phyloP scores from a whole-genome alignment of 2,888 invertebrate species.

The Polydrusus tereticollis region DNA sequence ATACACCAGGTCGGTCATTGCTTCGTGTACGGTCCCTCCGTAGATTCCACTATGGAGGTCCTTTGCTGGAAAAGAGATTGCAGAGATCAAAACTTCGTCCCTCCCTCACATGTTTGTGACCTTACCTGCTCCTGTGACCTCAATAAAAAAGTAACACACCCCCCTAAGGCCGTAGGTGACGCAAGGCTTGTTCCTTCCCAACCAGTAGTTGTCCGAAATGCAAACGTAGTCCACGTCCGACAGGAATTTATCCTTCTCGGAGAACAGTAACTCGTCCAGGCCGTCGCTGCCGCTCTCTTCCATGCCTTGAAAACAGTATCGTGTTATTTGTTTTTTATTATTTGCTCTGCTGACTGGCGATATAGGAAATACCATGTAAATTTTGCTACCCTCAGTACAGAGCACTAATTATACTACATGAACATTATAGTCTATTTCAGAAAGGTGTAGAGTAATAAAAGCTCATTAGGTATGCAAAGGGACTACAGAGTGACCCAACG shows the following conservation, averaged over 20 bases:
- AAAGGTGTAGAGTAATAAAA: too few species aligned
- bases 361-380: too few species aligned
- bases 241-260: conserved; percentile 83
- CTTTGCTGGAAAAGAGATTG: conserved; percentile 35
- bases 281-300: conserved; percentile 98
- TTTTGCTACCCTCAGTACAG: too few species aligned
- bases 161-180: conserved; percentile 97
- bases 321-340: background rate
- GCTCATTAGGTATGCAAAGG: too few species aligned
- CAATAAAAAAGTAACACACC: conserved; percentile 90
- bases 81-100: too few species aligned
- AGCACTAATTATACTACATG: too few species aligned
- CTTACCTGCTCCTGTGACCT: conserved; percentile 70
- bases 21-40: conserved; percentile 94
- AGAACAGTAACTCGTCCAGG: conserved; percentile 85
- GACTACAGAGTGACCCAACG: too few species aligned
- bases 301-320: too few species aligned
- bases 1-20: conserved; percentile 91
- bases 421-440: too few species aligned
- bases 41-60: conserved; percentile 92
- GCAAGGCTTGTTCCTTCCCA: conserved; percentile 95
- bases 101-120: too few species aligned
- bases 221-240: conserved; percentile 92
- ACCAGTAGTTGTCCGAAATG: conserved; percentile 99
- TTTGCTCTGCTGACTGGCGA: too few species aligned